Base-by-base conservation (phyloP, 2,797 vertebrate species). In the Sitta carolinensis region DNA sequence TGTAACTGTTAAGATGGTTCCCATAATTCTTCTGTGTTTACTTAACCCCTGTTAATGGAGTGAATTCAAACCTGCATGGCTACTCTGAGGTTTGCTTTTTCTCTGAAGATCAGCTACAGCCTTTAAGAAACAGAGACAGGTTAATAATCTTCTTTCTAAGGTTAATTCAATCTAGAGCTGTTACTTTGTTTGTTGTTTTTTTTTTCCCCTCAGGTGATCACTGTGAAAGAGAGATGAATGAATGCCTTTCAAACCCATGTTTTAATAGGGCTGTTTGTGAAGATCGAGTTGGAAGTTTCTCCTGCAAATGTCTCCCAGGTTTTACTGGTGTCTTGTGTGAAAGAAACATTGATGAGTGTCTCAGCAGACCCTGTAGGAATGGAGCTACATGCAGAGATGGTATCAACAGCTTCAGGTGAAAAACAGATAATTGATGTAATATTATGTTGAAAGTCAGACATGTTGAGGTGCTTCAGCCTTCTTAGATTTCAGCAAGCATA, bases 161-260 rank as follows among this genome's bases (percentile, higher is more conserved):
- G 9, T 68, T 84, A 58, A 78, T 72, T 78, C 36, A 77, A 22
- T 79, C 19, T 5, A 3, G n/a, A 89, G 9, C 50, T 84, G 50
- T 93, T 57, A 74, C 54, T 86, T 77, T 87, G 16, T 93, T 79
- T 48, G 36, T 61, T 62, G 91, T 38, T 34, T 34, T 43, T 70
- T 84, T 94, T 38, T 30, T 26, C 3, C 19, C 13, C 79, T 38
- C 93, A 99, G 99, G 99, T 70, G 91, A 96, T 77, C 98, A 88
- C 17, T 99, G 99, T 97, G 99, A 99, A 96, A 97, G 94, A 87
- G 99, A 99, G 92, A 97, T 99, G 74, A 97, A 99, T 63, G 99
- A 99, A 96, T 99, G 99, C 90, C 98, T 98, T 47, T 98, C 99
- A 70, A 98, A 93, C 90, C 99, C 99, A 1, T 99, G 99, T 97